Base-by-base conservation (phyloP, 2,888 invertebrate species). In the Cheilosia pagana region DNA sequence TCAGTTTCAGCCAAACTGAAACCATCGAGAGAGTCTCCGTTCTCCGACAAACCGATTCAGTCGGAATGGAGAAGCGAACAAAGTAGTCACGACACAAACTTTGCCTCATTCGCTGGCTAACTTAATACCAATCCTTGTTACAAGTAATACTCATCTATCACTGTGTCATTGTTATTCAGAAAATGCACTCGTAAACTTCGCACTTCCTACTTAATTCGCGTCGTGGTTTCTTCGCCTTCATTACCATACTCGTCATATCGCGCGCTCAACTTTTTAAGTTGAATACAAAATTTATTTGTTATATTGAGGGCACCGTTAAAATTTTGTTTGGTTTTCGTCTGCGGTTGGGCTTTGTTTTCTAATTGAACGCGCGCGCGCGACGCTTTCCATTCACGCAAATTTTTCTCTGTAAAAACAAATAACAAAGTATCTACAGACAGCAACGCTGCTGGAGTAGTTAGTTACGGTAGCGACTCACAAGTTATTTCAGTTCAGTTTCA, bases 371-470 rank as follows among this genome's bases (percentile, higher is more conserved):
- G 48, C 8, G 41, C 53, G 60, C 28, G n/a, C 52, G 50, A 57
- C 74, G 68, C 83, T 83, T 78, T 83, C 78, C 78, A 68, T 74
- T 78, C 55, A 52, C 68, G 59, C 78, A 78, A 74, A 55, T 55
- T 63, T 50, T 50, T 59, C n/a, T 52, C 19, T 8, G 8, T 5
- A 28, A 74, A 52, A 43, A 28, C 43, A 31, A 16, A 53, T 14
- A 23, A 39, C 21, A 48, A 55, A 25, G 4, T 6, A 55, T 12
- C n/a, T 50, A 12, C 12, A 57, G 21, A 12, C 12, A 57, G 21
- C 65, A 43, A 31, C 28, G 10, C 31, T 21, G 23, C 6, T 3
- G 21, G 21, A 19, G 35, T 35, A 35, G 35, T 35, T 35, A 35
- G 19, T 57, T 21, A 23, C 52, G 52, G 67, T 59, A 59, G 19